Conservation (phyloP, 2,113 vertebrate genomes). For the Chaetodon trifascialis region DNA sequence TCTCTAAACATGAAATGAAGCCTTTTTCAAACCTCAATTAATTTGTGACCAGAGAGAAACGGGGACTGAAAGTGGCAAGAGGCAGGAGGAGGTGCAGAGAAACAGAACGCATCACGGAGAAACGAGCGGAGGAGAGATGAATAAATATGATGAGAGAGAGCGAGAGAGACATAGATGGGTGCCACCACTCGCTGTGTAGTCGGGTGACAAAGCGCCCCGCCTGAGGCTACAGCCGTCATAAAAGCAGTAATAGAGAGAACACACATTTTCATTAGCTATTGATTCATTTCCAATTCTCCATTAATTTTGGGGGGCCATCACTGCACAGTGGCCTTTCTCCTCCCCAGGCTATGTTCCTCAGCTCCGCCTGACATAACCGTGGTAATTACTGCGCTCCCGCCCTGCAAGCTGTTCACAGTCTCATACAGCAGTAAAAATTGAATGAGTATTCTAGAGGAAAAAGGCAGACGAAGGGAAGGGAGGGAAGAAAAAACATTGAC, state of each 20-base stretch:
- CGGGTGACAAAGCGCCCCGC: slow-evolving; percentile 68
- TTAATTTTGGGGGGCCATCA: slow-evolving; percentile 80
- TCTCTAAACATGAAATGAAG: slow-evolving; percentile 37
- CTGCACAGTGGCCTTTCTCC: slow-evolving; percentile 75
- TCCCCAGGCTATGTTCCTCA: slow-evolving; percentile 76
- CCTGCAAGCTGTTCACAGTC: slow-evolving; percentile 80
- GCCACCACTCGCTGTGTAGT: slow-evolving; percentile 59
- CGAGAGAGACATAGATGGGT: slow-evolving; percentile 44
- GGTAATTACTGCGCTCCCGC: slow-evolving; percentile 82
- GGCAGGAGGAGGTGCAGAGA: slow-evolving; percentile 30
- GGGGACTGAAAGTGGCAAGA: neutral
- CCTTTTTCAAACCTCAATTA: slow-evolving; percentile 33
- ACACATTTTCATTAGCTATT: slow-evolving; percentile 85
- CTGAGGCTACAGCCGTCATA: slow-evolving; percentile 77
- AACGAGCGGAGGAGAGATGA: slow-evolving; percentile 41
- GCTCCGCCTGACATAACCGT: slow-evolving; percentile 81
- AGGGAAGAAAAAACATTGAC: slow-evolving; percentile 43
- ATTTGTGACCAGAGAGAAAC: slow-evolving; percentile 40
- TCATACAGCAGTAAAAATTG: slow-evolving; percentile 72
- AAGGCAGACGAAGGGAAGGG: slow-evolving; percentile 46
- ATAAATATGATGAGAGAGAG: slow-evolving; percentile 52
- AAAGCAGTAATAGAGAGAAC: slow-evolving; percentile 82
- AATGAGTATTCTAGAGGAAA: slow-evolving; percentile 64
- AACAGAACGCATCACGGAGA: slow-evolving; percentile 46
- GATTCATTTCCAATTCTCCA: slow-evolving; percentile 85